These are phyloP conservation scores for Polylopha cassiicola DNA, from an alignment of 2,888 invertebrate species.

Conservation along the genomic window DNA sequence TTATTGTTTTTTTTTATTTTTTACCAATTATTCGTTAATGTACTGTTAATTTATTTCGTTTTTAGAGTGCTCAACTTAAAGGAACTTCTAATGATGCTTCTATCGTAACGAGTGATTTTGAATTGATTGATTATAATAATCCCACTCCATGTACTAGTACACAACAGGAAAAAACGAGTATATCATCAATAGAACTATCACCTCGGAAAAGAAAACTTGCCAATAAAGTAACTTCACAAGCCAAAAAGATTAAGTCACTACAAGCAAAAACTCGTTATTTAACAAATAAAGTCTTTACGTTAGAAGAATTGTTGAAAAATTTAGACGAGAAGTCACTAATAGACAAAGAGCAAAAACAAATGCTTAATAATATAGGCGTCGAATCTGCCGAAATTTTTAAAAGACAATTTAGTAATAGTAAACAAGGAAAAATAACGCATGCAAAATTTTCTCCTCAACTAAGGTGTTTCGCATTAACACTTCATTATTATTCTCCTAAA, in stretches of 20 bases:
- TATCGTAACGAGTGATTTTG: too few species aligned
- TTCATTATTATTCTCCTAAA: slow-evolving; percentile 12
- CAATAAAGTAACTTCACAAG: slow-evolving; percentile 2
- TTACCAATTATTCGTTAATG: too few species aligned
- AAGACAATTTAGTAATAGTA: not conserved
- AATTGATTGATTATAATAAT: too few species aligned
- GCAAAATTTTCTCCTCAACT: slow-evolving; percentile 7
- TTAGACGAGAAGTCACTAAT: not conserved
- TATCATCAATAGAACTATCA: not conserved
- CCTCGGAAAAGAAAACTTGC: slow-evolving; percentile 2
- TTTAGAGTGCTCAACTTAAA: too few species aligned
- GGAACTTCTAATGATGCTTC: too few species aligned
- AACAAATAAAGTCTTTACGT: slow-evolving; percentile 2
- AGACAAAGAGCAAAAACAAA: slow-evolving; percentile 1
- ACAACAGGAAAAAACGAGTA: too few species aligned
- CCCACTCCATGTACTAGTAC: too few species aligned
- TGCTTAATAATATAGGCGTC: not conserved
- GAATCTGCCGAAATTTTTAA: not conserved
- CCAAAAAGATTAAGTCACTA: slow-evolving; percentile 1
- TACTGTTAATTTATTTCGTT: too few species aligned
- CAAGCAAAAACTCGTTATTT: slow-evolving; percentile 3
- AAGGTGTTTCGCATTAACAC: slow-evolving; percentile 11
- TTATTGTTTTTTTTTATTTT: too few species aligned
- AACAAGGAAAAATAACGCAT: not conserved
- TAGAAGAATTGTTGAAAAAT: not conserved